phyloP scores from a whole-genome alignment of 2,113 vertebrate genomes.

The Podarcis raffonei region DNA sequence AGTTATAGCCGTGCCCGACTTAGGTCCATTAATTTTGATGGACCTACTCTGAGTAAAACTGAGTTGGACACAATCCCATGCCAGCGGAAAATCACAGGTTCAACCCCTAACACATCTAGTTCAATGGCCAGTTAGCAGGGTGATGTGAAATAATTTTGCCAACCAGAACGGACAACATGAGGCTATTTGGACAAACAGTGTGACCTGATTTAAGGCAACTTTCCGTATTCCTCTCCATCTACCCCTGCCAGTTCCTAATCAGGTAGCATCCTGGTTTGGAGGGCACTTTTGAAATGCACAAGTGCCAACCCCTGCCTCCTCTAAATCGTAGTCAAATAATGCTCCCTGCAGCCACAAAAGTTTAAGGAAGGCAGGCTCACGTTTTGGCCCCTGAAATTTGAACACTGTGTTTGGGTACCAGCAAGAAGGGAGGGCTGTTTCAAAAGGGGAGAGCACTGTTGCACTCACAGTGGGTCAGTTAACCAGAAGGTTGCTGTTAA shows the following conservation, averaged over 20 bases:
- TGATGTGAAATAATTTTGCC: neutral
- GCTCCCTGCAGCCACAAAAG: neutral
- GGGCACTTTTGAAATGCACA: neutral
- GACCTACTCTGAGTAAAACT: no score
- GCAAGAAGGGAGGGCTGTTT: neutral
- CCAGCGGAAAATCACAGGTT: neutral
- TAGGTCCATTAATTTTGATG: no score
- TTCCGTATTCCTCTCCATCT: neutral
- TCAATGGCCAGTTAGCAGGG: neutral
- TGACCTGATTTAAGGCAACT: neutral
- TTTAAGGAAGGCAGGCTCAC: no score
- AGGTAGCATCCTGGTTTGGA: neutral
- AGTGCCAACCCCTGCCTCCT: neutral
- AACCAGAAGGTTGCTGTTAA: neutral
- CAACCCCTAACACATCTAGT: neutral
- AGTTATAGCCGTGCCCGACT: no score
- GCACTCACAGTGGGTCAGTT: no score
- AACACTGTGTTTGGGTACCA: neutral
- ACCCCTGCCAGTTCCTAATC: neutral
- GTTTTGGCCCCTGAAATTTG: neutral
- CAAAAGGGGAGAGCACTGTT: no score
- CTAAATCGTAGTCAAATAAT: neutral
- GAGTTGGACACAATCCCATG: no score
- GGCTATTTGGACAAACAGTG: neutral
- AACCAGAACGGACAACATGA: no score